Evolutionary conservation across 2,888 invertebrate genomes (phyloP).

Genomic region (Melinaea marsaeus): DNA sequence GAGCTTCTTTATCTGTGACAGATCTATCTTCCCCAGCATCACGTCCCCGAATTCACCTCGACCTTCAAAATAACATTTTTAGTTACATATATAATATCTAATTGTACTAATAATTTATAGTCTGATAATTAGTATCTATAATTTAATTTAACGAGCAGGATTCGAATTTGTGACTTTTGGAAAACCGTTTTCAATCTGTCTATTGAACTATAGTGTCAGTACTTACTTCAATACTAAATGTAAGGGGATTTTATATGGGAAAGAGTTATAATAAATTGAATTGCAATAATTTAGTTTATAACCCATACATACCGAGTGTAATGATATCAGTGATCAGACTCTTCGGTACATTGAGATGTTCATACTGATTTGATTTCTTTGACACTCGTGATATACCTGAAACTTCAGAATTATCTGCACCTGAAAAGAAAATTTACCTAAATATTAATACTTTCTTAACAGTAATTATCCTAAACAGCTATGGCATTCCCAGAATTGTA

Average conservation of each 20-base stretch:
- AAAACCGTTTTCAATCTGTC: too few relatives aligned
- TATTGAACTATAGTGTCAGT: too few relatives aligned
- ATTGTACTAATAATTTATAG: too few relatives aligned
- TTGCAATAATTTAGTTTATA: background rate
- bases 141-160: too few relatives aligned
- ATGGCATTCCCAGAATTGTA: too few relatives aligned
- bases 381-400: constrained; percentile 62
- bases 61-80: constrained; percentile 67
- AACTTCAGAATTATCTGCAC: constrained; percentile 69
- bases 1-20: constrained; percentile 53
- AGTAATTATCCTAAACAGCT: too few relatives aligned
- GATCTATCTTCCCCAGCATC: constrained; percentile 83
- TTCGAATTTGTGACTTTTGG: too few relatives aligned
- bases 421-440: constrained; percentile 38
- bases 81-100: constrained; percentile 1
- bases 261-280: too few relatives aligned
- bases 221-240: too few relatives aligned
- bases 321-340: constrained; percentile 84
- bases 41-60: constrained; percentile 96
- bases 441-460: too few relatives aligned
- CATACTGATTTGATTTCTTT: constrained; percentile 80
- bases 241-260: too few relatives aligned
- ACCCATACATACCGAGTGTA: constrained; percentile 67
- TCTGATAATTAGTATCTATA: too few relatives aligned
- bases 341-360: constrained; percentile 86